A percentile compares a stretch with the other conserved stretches of the same genome.
Evolutionary conservation across 1,140 invertebrate genomes (phyloP).

Genomic region (Cryptotermes secundus): DNA sequence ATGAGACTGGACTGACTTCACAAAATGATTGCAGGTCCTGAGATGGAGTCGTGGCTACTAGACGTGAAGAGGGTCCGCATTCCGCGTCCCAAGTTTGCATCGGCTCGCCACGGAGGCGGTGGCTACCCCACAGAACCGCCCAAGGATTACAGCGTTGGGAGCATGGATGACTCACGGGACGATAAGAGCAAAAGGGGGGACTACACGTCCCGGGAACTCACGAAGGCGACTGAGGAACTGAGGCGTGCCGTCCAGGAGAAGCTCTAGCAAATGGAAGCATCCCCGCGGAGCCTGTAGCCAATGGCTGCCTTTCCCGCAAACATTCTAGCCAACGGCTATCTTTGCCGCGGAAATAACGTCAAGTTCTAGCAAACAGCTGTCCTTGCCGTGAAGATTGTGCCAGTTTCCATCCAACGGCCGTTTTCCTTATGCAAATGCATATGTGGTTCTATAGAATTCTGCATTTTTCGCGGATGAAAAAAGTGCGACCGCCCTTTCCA

Average conservation of each 20-base stretch:
- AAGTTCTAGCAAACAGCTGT: too few species aligned
- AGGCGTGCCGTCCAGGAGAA: slow-evolving; percentile 70
- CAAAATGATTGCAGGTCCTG: background rate
- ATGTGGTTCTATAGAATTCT: too few species aligned
- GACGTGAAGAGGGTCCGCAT: slow-evolving; percentile 80
- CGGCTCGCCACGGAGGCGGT: slow-evolving; percentile 49
- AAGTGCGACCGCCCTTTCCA: too few species aligned
- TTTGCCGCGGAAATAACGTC: too few species aligned
- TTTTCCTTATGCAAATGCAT: too few species aligned
- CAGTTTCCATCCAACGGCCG: too few species aligned
- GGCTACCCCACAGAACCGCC: slow-evolving; percentile 62
- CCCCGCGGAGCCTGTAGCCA: background rate
- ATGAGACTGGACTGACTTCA: too few species aligned
- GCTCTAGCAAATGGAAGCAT: slow-evolving; percentile 52
- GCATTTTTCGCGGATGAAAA: too few species aligned
- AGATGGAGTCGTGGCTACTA: slow-evolving; percentile 78
- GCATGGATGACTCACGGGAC: slow-evolving; percentile 42
- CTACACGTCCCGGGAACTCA: slow-evolving; percentile 26
- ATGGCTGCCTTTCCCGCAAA: too few species aligned
- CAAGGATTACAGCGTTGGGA: slow-evolving; percentile 62
- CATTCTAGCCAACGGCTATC: too few species aligned
- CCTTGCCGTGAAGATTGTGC: too few species aligned
- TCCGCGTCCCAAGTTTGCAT: slow-evolving; percentile 77
- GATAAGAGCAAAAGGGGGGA: slow-evolving; percentile 14
- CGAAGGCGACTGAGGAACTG: slow-evolving; percentile 61